phyloP scores from a whole-genome alignment of 2,888 invertebrate species.

The Pandemis cinnamomeana region DNA sequence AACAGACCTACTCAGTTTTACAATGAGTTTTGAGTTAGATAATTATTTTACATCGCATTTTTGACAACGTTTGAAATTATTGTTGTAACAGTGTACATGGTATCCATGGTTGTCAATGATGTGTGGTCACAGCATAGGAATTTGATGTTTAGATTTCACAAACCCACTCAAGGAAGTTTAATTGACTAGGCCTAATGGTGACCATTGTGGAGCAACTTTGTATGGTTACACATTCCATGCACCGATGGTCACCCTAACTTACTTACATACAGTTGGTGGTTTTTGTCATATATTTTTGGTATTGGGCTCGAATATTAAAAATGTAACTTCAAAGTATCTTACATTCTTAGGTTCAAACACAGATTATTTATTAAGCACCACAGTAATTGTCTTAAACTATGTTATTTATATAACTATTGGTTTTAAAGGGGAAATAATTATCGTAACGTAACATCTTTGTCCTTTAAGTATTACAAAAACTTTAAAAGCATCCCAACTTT shows the following conservation, averaged over 20 bases:
- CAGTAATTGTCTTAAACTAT: slow-evolving; percentile 46
- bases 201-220: not conserved
- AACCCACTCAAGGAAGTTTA: slow-evolving; percentile 43
- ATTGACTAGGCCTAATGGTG: slow-evolving; percentile 70
- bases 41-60: too few relatives aligned
- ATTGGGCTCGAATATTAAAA: slow-evolving; percentile 61
- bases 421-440: slow-evolving; percentile 10
- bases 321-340: slow-evolving; percentile 28
- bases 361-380: slow-evolving; percentile 45
- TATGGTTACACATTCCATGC: not conserved
- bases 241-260: slow-evolving; percentile 49
- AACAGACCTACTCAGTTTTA: too few relatives aligned
- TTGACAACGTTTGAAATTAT: too few relatives aligned
- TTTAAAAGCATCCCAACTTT: not conserved
- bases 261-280: slow-evolving; percentile 74
- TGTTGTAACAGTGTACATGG: too few relatives aligned
- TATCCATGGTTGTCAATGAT: too few relatives aligned
- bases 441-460: not conserved
- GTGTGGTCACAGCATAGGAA: too few relatives aligned
- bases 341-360: slow-evolving; percentile 40
- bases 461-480: not conserved
- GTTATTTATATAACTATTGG: slow-evolving; percentile 37
- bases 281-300: slow-evolving; percentile 75
- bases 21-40: too few relatives aligned
- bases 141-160: slow-evolving; percentile 17